Evolutionary conservation across 64 coral and sea anemone genomes (phyloP).

Genomic region (Orbicella faveolata): DNA sequence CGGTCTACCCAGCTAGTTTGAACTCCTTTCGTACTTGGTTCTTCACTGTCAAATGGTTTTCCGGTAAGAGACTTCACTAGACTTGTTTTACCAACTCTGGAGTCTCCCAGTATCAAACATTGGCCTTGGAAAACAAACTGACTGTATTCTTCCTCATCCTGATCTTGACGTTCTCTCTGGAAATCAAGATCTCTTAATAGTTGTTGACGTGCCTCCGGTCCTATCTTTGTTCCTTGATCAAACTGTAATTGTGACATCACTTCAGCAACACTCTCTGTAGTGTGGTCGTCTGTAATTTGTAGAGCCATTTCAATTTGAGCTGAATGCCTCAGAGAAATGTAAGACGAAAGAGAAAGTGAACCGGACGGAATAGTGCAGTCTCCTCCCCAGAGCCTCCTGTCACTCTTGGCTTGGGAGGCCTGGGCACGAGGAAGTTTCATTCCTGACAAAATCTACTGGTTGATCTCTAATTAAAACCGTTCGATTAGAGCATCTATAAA

Average conservation of each 20-base stretch:
- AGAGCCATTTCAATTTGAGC: too few relatives aligned
- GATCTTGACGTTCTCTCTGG: neutral
- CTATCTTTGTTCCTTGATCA: neutral
- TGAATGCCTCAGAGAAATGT: too few relatives aligned
- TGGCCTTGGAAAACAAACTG: conserved; percentile 25
- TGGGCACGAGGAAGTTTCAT: too few relatives aligned
- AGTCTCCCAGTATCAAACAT: conserved; percentile 26
- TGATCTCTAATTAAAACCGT: too few relatives aligned
- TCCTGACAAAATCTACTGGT: too few relatives aligned
- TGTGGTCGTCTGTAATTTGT: conserved; percentile 23
- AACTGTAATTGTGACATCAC: neutral
- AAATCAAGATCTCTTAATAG: neutral
- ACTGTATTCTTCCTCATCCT: neutral
- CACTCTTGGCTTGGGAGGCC: too few relatives aligned
- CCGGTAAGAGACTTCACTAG: conserved; percentile 9
- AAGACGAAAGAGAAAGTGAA: too few relatives aligned
- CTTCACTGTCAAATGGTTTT: neutral
- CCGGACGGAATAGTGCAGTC: too few relatives aligned
- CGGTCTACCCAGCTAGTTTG: conserved; percentile 5
- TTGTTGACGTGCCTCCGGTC: neutral
- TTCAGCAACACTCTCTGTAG: conserved; percentile 6
- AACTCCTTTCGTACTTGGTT: neutral
- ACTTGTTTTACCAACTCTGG: conserved; percentile 21
- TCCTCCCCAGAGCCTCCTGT: too few relatives aligned
- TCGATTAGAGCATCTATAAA: too few relatives aligned